phyloP scores from a whole-genome alignment of 2,113 vertebrate genomes.

The Pterophyllum scalare region DNA sequence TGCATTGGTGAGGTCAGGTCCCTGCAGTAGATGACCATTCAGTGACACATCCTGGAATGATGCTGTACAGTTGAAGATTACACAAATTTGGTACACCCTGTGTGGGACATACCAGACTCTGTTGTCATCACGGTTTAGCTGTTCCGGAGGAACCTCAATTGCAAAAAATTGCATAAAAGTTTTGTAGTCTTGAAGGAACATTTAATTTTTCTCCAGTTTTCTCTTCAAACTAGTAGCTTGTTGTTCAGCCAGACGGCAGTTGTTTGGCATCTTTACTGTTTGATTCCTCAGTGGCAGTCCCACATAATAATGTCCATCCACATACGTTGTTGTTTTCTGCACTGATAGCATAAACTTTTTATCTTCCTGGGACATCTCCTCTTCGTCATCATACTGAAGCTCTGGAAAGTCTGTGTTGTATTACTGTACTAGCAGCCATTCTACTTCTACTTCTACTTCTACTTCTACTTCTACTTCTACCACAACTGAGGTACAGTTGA shows the following conservation, averaged over 20 bases:
- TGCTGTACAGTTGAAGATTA: background rate
- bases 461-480: too few relatives aligned
- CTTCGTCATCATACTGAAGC: background rate
- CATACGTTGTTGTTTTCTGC: background rate
- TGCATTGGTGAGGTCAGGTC: background rate
- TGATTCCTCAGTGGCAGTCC: background rate
- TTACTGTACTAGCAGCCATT: background rate
- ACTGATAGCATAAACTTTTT: background rate
- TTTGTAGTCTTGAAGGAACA: background rate
- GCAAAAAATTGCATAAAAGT: background rate
- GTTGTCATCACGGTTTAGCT: background rate
- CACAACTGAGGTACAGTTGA: background rate
- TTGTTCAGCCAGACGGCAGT: background rate
- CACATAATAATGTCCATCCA: background rate
- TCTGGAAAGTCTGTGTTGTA: background rate
- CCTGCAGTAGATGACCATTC: background rate
- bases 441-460: background rate
- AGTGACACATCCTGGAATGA: background rate
- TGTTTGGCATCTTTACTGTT: background rate
- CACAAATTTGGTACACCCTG: fast-evolving
- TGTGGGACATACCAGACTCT: background rate
- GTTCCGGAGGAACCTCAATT: fast-evolving
- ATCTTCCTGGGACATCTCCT: background rate
- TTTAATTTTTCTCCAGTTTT: background rate
- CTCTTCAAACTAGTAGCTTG: background rate